Percentiles rank a stretch among this genome's conserved stretches.
Conservation (phyloP, 1,140 invertebrate genomes). For the Agrilus planipennis region DNA sequence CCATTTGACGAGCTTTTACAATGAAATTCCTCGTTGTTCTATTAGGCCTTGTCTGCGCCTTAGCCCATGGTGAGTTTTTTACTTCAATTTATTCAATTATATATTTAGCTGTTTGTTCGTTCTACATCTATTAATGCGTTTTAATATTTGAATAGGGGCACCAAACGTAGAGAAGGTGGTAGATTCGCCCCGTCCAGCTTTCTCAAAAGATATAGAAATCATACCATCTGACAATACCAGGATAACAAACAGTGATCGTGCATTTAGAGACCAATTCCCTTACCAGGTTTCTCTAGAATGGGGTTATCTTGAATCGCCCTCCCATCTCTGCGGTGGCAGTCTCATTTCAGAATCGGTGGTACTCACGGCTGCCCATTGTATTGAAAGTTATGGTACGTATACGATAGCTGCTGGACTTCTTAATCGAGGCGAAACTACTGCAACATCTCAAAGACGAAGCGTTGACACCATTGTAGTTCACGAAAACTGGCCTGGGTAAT, state of each 20-base stretch:
- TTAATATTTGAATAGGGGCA: too few relatives aligned
- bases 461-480: slow-evolving; percentile 36
- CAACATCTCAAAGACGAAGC: slow-evolving; percentile 32
- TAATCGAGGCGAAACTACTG: slow-evolving; percentile 16
- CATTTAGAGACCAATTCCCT: slow-evolving; percentile 28
- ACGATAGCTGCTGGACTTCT: slow-evolving; percentile 33
- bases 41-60: too few relatives aligned
- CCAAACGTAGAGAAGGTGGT: too few relatives aligned
- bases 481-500: slow-evolving; percentile 38
- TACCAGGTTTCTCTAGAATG: slow-evolving; percentile 36
- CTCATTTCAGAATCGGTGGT: slow-evolving; percentile 37
- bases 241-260: slow-evolving; percentile 21
- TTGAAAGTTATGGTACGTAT: slow-evolving; percentile 23
- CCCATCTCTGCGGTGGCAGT: slow-evolving; percentile 40
- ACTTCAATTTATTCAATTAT: too few relatives aligned
- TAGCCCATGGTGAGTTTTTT: too few relatives aligned
- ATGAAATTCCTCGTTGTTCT: too few relatives aligned
- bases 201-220: too few relatives aligned
- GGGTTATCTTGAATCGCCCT: slow-evolving; percentile 9
- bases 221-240: too few relatives aligned
- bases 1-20: too few relatives aligned
- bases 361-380: slow-evolving; percentile 43
- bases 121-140: too few relatives aligned
- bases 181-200: too few relatives aligned
- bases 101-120: too few relatives aligned